A percentile compares a stretch with the other conserved stretches of the same genome.
Conservation (phyloP, 2,888 invertebrate genomes). For the Oasisia sp. region DNA sequence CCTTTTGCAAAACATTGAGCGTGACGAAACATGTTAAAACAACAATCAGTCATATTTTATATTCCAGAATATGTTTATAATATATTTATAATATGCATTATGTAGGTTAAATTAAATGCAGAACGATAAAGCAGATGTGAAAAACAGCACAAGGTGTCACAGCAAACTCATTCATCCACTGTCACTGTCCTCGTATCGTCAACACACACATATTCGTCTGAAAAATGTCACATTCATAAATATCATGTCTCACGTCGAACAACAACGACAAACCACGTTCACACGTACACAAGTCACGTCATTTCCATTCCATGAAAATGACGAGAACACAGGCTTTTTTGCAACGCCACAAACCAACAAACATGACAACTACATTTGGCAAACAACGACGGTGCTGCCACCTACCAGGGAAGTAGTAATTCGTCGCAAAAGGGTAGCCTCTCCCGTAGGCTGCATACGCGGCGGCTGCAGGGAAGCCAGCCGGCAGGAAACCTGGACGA, state of each 20-base stretch:
- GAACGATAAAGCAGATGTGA: neutral
- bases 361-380: neutral
- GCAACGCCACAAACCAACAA: neutral
- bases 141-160: neutral
- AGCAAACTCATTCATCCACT: neutral
- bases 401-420: constrained; percentile 88
- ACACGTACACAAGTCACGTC: neutral
- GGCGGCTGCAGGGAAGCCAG: constrained; percentile 88
- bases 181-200: neutral
- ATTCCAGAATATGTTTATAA: neutral
- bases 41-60: neutral
- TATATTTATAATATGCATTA: neutral
- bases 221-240: neutral
- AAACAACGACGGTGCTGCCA: constrained; percentile 25
- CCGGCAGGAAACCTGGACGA: constrained; percentile 66
- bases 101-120: neutral
- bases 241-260: neutral
- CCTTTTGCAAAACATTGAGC: neutral
- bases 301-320: neutral
- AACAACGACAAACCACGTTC: neutral
- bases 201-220: neutral
- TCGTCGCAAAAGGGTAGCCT: constrained; percentile 96
- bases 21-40: neutral
- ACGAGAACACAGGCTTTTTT: neutral
- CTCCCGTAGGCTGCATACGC: constrained; percentile 82